Base-by-base conservation (phyloP, 2,888 invertebrate species). In the Mamestra brassicae region DNA sequence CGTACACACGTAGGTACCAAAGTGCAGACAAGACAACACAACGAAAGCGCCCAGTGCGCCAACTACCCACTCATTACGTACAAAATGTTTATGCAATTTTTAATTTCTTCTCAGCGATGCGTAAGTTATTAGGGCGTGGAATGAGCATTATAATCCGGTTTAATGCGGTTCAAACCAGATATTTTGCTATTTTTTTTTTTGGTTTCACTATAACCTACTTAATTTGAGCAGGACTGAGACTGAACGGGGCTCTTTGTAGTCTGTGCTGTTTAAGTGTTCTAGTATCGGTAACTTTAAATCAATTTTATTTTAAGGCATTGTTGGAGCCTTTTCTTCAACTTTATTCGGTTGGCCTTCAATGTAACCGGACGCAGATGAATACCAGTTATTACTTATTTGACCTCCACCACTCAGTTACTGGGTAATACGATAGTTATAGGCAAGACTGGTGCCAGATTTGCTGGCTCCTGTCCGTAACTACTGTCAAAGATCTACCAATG, bases 71-170 rank as follows among this genome's bases (percentile, higher is more conserved):
- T 86, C 76, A 89, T 89, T 89, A 88, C 42, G 81, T 71, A 79
- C 81, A 82, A 87, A 87, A 85, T 71, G 61, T 79, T 76, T 66
- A 76, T 78, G 82, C 76, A 81, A 83, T 85, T 85, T 84, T 88
- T 80, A 87, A 86, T 85, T 86, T 84, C 79, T 85, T 85, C 50
- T 74, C 79, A 79, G 81, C 79, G 79, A 70, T 77, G 79, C 82
- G 69, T 36, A 71, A 67, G 83, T 78, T 80, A 87, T 89, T 88
- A 87, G 72, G 90, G 90, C 90, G 90, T 75, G 83, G 83, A 60
- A 52, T 74, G 42, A 52, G 61, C 65, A 85, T 79, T 85, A 83
- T 73, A 61, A 78, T 70, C 78, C 77, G 61, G 74, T 65, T 66
- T 52, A 65, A 81, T 78, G 76, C 65, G 7, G 79, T 76, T 76